phyloP scores from a whole-genome alignment of 2,888 invertebrate genomes.

The Drosophila silvestris region DNA sequence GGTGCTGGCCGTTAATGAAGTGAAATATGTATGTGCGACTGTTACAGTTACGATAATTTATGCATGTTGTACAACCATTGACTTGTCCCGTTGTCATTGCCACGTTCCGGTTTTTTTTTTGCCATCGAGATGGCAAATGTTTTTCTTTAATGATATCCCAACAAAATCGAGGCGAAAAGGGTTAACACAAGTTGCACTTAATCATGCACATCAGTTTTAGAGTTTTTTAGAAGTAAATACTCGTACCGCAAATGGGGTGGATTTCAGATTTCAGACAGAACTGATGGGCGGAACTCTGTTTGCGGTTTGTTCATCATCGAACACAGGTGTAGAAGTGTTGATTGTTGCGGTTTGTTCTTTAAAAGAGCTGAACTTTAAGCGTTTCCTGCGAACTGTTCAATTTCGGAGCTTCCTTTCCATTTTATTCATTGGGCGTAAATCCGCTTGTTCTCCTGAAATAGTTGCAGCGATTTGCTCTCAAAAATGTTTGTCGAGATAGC shows the following conservation, averaged over 20 bases:
- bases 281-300: conserved; percentile 7
- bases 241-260: conserved; percentile 15
- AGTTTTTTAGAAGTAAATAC: conserved; percentile 1
- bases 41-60: conserved; percentile 74
- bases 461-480: background rate
- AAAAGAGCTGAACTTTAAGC: background rate
- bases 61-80: conserved; percentile 73
- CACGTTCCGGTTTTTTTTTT: conserved; percentile 33
- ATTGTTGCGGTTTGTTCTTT: conserved; percentile 32
- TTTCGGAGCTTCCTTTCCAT: conserved; percentile 9
- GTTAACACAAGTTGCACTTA: conserved; percentile 48
- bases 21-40: conserved; percentile 69
- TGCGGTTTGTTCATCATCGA: conserved; percentile 30
- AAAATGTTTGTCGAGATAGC: background rate
- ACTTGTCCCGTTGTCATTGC: conserved; percentile 56
- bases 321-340: conserved; percentile 64
- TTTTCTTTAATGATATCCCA: conserved; percentile 48
- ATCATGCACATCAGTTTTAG: conserved; percentile 14
- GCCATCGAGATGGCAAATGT: conserved; percentile 1
- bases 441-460: background rate
- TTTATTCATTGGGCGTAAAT: background rate
- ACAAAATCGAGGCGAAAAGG: conserved; percentile 37
- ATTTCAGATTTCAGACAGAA: background rate
- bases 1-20: conserved; percentile 65
- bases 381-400: conserved; percentile 14